phyloP scores from a whole-genome alignment of 92 coral and sea anemone genomes.

The Siderastrea siderea region DNA sequence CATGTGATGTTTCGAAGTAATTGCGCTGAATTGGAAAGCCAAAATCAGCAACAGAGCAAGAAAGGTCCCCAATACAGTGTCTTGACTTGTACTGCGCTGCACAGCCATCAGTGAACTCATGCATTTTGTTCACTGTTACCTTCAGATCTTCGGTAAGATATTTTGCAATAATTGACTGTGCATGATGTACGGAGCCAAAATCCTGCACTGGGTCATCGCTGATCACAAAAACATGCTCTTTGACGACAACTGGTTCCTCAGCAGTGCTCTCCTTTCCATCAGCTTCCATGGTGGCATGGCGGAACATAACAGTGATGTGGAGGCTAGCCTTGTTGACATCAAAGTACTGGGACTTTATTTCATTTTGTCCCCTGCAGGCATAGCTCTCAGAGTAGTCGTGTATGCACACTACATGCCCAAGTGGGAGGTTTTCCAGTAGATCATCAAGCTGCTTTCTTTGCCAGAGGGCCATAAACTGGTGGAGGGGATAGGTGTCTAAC shows the following conservation, averaged over 20 bases:
- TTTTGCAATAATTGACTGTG: constrained; percentile 26
- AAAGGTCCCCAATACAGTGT: constrained; percentile 55
- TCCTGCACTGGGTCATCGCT: constrained; percentile 25
- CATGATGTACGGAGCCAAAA: not conserved
- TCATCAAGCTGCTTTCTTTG: constrained; percentile 35
- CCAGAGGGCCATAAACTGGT: constrained; percentile 41
- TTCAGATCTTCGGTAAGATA: not conserved
- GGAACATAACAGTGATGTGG: constrained; percentile 31
- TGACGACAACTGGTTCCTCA: constrained; percentile 6
- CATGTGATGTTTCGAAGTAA: constrained; percentile 67
- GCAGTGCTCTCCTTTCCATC: constrained; percentile 54
- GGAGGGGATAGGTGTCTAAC: constrained; percentile 26
- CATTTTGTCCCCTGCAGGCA: constrained; percentile 18
- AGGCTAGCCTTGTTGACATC: constrained; percentile 39
- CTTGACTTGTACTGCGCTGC: constrained; percentile 70
- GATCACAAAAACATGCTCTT: constrained; percentile 23
- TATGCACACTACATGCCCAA: constrained; percentile 27
- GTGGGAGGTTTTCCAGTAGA: constrained; percentile 34
- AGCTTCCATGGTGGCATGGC: constrained; percentile 27
- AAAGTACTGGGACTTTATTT: too few species aligned
- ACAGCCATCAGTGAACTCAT: constrained; percentile 72
- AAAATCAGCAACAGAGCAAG: constrained; percentile 40
- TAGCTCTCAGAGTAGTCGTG: constrained; percentile 30
- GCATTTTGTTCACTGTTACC: constrained; percentile 23
- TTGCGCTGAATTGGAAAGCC: constrained; percentile 43